phyloP scores from a whole-genome alignment of 2,797 vertebrate genomes.

The Pelochelys cantorii region DNA sequence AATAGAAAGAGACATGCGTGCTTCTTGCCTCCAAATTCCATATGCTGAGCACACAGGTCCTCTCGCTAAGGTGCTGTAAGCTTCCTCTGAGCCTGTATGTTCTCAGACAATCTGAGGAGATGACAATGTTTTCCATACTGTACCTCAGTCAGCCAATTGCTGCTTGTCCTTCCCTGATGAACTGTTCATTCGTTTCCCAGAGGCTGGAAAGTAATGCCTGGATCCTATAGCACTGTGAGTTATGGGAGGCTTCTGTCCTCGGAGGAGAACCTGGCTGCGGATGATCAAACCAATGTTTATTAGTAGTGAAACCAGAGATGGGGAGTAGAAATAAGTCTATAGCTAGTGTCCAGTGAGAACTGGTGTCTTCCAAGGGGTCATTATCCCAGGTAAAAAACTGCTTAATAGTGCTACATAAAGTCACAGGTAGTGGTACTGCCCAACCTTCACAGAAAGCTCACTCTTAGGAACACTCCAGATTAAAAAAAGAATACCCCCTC shows the following conservation, averaged over 20 bases:
- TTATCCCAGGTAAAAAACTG: slow-evolving; percentile 10
- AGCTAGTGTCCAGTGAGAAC: neutral
- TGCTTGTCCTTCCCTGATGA: neutral
- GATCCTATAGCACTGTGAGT: neutral
- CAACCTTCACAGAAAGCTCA: slow-evolving; percentile 62
- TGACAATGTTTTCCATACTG: neutral
- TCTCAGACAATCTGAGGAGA: neutral
- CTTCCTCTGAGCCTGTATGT: neutral
- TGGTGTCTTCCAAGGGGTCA: slow-evolving; percentile 7
- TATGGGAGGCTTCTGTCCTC: neutral
- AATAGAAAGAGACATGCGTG: slow-evolving; percentile 10
- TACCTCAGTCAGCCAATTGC: slow-evolving; percentile 12
- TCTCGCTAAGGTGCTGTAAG: slow-evolving; percentile 19
- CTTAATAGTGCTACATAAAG: neutral
- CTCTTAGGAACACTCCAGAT: slow-evolving; percentile 41
- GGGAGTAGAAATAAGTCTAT: neutral
- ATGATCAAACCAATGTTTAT: slow-evolving; percentile 9
- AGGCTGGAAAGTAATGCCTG: neutral
- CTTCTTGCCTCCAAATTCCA: slow-evolving; percentile 38
- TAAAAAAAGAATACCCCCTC: neutral
- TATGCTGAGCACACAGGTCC: slow-evolving; percentile 16
- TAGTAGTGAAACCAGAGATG: slow-evolving; percentile 12
- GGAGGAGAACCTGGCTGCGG: neutral
- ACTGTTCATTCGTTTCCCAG: neutral
- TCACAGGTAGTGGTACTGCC: slow-evolving; percentile 16